Evolutionary conservation across 2,888 invertebrate species (phyloP).

Genomic region (Gonocerus acuteangulatus): DNA sequence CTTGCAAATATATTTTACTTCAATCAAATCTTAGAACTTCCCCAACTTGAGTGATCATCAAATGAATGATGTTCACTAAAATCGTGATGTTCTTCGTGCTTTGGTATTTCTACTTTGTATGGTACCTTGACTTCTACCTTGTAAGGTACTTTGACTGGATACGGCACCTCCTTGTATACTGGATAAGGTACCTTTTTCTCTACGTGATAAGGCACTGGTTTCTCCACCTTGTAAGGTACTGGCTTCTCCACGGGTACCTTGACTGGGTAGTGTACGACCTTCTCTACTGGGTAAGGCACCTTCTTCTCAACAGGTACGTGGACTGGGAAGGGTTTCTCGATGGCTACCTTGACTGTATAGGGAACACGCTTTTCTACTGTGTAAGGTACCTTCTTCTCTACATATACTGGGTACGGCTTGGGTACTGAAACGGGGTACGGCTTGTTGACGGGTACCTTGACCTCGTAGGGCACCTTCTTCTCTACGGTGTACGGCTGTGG

Average conservation of each 20-base stretch:
- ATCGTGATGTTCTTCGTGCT: too few species aligned
- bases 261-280: not conserved
- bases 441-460: conserved; percentile 43
- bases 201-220: conserved; percentile 66
- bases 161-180: conserved; percentile 58
- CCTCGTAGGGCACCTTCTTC: not conserved
- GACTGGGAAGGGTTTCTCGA: conserved; percentile 32
- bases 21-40: too few species aligned
- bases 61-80: too few species aligned
- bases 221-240: conserved; percentile 39
- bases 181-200: conserved; percentile 54
- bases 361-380: conserved; percentile 42
- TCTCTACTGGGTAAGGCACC: not conserved
- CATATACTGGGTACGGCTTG: conserved; percentile 43
- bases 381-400: conserved; percentile 56
- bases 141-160: conserved; percentile 30
- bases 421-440: conserved; percentile 43
- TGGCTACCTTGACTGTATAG: conserved; percentile 43
- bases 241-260: conserved; percentile 43
- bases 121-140: too few species aligned
- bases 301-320: conserved; percentile 4
- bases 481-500: conserved; percentile 46
- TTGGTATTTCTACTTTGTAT: too few species aligned
- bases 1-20: too few species aligned
- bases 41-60: too few species aligned